Evolutionary conservation across 2,888 invertebrate genomes (phyloP).

Genomic region (Diogma glabrata): DNA sequence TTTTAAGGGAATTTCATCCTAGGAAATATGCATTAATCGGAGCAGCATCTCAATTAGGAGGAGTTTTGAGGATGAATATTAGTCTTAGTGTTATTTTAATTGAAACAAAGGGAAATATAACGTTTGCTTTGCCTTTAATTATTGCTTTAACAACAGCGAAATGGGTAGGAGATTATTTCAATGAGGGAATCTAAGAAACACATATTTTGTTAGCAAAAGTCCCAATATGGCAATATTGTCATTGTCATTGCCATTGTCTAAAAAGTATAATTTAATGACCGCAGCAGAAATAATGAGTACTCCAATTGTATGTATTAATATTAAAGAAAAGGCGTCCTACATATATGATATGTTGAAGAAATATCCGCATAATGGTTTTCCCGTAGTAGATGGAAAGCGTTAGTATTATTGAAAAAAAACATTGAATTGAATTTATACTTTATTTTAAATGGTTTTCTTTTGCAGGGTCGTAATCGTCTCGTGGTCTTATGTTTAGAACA

Average conservation of each 20-base stretch:
- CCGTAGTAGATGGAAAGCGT: slow-evolving; percentile 76
- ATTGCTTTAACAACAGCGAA: slow-evolving; percentile 92
- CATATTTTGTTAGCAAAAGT: slow-evolving; percentile 84
- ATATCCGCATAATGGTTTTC: slow-evolving; percentile 89
- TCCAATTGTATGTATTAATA: slow-evolving; percentile 76
- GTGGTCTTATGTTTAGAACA: slow-evolving; percentile 82
- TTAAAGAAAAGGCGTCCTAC: slow-evolving; percentile 77
- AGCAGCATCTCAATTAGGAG: slow-evolving; percentile 90
- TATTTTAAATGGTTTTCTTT: slow-evolving; percentile 14
- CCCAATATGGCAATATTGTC: too few species aligned
- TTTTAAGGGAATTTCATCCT: slow-evolving; percentile 53
- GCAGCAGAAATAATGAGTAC: slow-evolving; percentile 89
- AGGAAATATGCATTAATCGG: slow-evolving; percentile 94
- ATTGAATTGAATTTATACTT: too few species aligned
- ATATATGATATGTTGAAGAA: slow-evolving; percentile 69
- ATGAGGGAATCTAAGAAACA: slow-evolving; percentile 95
- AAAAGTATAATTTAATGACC: slow-evolving; percentile 69
- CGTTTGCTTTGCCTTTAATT: slow-evolving; percentile 89
- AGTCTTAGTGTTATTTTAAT: slow-evolving; percentile 95
- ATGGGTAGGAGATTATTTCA: slow-evolving; percentile 97
- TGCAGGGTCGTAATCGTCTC: slow-evolving; percentile 28
- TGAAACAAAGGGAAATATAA: slow-evolving; percentile 91
- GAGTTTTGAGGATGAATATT: slow-evolving; percentile 97
- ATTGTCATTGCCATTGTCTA: slow-evolving; percentile 92
- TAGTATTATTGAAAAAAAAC: too few species aligned